Evolutionary conservation across 2,888 invertebrate genomes (phyloP).

Genomic region (Caenorhabditis wallacei): DNA sequence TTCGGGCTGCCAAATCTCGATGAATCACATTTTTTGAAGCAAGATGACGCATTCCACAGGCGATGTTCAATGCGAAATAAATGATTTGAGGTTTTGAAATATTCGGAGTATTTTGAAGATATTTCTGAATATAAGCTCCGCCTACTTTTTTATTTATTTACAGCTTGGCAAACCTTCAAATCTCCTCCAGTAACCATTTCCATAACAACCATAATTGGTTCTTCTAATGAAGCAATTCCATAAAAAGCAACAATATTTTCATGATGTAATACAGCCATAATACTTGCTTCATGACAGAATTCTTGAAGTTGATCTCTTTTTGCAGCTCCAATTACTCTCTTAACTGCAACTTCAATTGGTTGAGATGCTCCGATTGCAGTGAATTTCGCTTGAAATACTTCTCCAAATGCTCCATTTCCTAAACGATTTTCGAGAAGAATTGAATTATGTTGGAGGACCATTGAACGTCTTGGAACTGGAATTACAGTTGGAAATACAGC

Average conservation of each 20-base stretch:
- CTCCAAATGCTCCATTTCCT: constrained; percentile 33
- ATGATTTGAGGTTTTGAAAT: constrained; percentile 29
- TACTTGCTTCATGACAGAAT: constrained; percentile 36
- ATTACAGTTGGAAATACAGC: background rate
- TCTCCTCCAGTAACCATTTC: constrained; percentile 35
- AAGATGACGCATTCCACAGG: constrained; percentile 28
- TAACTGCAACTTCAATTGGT: constrained; percentile 19
- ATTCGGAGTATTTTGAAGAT: constrained; percentile 6
- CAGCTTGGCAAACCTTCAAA: constrained; percentile 10
- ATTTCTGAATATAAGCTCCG: constrained; percentile 16
- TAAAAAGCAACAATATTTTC: constrained; percentile 36
- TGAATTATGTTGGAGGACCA: constrained; percentile 15
- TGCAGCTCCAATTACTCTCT: constrained; percentile 13
- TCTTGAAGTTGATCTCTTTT: constrained; percentile 28
- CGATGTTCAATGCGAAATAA: constrained; percentile 31
- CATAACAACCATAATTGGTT: constrained; percentile 39
- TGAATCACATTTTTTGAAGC: constrained; percentile 24
- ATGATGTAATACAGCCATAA: constrained; percentile 20
- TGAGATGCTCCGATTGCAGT: background rate
- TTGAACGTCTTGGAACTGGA: constrained; percentile 12
- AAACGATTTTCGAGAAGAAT: background rate
- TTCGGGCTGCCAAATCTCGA: constrained; percentile 44
- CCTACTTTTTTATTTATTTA: background rate
- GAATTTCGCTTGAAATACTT: constrained; percentile 30
- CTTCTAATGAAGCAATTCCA: constrained; percentile 35